Evolutionary conservation across 2,797 vertebrate genomes (phyloP).

Genomic region (Enteromius afrohamiltoni): DNA sequence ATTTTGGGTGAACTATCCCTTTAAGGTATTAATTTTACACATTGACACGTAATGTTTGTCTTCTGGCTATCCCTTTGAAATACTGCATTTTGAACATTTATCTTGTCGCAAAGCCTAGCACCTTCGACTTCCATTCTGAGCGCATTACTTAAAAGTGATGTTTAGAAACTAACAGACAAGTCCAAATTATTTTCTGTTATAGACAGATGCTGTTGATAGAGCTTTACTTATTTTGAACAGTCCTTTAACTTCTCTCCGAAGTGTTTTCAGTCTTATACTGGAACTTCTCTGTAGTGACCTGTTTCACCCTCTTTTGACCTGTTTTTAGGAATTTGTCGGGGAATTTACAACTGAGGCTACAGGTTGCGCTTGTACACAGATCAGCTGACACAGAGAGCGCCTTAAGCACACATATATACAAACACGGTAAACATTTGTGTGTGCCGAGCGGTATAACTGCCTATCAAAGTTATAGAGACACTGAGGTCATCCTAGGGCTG

Average conservation of each 20-base stretch:
- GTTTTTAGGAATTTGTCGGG: slow-evolving; percentile 36
- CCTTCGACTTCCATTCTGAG: background rate
- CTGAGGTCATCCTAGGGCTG: slow-evolving; percentile 26
- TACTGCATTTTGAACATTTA: background rate
- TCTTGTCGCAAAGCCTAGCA: background rate
- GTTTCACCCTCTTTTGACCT: slow-evolving; percentile 20
- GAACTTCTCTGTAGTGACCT: slow-evolving; percentile 16
- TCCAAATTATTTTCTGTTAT: background rate
- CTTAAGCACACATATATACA: slow-evolving; percentile 40
- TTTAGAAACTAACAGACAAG: background rate
- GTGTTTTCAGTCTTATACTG: background rate
- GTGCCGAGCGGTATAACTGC: slow-evolving; percentile 29
- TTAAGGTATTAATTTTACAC: background rate
- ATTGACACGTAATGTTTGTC: slow-evolving; percentile 3
- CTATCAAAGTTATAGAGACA: slow-evolving; percentile 12
- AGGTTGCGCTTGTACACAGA: slow-evolving; percentile 29
- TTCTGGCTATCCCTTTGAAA: background rate
- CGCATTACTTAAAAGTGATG: background rate
- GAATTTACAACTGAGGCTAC: slow-evolving; percentile 19
- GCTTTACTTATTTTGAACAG: slow-evolving; percentile 2
- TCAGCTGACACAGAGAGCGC: slow-evolving; percentile 45
- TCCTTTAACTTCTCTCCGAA: slow-evolving; percentile 14
- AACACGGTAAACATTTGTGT: slow-evolving; percentile 47
- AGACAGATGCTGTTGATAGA: background rate
- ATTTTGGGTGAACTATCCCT: background rate